phyloP scores from a whole-genome alignment of 2,113 vertebrate species.

The Progne subis region DNA sequence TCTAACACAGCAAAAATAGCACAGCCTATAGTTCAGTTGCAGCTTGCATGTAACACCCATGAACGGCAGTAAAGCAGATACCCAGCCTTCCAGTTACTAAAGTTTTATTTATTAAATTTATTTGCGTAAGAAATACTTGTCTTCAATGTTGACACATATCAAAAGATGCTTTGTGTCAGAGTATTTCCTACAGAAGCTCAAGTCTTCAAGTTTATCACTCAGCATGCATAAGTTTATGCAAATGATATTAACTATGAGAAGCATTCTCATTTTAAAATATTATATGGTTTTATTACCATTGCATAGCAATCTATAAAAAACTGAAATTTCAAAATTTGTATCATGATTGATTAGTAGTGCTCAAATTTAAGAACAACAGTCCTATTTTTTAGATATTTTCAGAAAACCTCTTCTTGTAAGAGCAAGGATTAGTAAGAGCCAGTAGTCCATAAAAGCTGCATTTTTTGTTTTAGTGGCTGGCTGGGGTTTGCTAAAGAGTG shows the following conservation, averaged over 20 bases:
- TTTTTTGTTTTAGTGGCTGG: background rate
- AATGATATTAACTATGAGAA: background rate
- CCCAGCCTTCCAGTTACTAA: background rate
- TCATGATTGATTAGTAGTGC: background rate
- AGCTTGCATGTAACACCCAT: background rate
- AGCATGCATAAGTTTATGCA: background rate
- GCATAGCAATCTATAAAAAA: background rate
- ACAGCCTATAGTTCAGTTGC: background rate
- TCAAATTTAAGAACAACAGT: background rate
- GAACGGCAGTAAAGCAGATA: background rate
- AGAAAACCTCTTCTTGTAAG: background rate
- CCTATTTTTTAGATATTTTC: background rate
- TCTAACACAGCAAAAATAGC: background rate
- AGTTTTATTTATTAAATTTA: background rate
- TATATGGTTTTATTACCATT: background rate
- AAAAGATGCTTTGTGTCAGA: background rate
- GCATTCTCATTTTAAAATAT: background rate
- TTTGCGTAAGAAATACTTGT: background rate
- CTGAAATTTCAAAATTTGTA: background rate
- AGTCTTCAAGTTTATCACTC: background rate
- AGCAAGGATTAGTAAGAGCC: background rate
- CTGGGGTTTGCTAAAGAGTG: background rate
- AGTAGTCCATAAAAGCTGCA: background rate
- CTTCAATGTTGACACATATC: background rate
- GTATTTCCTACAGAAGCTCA: background rate